Base-by-base conservation (phyloP, 64 coral and sea anemone species). In the Pocillopora damicornis region DNA sequence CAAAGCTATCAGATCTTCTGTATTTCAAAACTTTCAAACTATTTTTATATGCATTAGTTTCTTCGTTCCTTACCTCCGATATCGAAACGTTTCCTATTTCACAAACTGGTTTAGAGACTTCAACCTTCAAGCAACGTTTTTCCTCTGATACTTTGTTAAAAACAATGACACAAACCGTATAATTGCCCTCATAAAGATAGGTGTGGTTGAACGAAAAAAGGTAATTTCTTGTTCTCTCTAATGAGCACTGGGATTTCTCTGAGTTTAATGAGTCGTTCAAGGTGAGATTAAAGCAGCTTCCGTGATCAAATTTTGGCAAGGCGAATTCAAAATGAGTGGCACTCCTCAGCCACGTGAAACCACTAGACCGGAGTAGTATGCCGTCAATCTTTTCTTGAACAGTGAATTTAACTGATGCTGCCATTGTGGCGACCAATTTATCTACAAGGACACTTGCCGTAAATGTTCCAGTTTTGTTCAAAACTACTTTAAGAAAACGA, bases 351-450 rank as follows among this genome's bases (percentile, higher is more conserved):
- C 66, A 86, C 15, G 65, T 51, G 60, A 79, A 78, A 58, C 64
- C 83, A 87, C 66, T 92, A 62, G 83, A 86, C 5, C 23, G 73
- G 38, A 92, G 79, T 38, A 10, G 10, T 35, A 92, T 67, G 8
- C 51, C 90, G 37, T 23, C 15, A 58, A 87, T 78, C 61, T 68
- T 87, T 12, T 87, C 35, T 75, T 92, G 90, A 10, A 92, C 90
- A 64, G 16, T 72, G 63, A 92, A 87, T 56, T 45, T 5, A 60
- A 78, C 69, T 17, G 64, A 69, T 6, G 72, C 75, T n/a, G 81
- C 37, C 75, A 87, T 60, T 13, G 1, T 71, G 58, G 87, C 76
- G 0, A 92, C 82, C 17, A 75, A 66, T 57, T 92, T 92, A 59
- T 92, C 86, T 23, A 92, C 90, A 1, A 73, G 17, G 35, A 92